Evolutionary conservation across 2,797 vertebrate species (phyloP), one percentile per base, ranked within the genome.

Genomic region (Gymnothorax javanicus): DNA sequence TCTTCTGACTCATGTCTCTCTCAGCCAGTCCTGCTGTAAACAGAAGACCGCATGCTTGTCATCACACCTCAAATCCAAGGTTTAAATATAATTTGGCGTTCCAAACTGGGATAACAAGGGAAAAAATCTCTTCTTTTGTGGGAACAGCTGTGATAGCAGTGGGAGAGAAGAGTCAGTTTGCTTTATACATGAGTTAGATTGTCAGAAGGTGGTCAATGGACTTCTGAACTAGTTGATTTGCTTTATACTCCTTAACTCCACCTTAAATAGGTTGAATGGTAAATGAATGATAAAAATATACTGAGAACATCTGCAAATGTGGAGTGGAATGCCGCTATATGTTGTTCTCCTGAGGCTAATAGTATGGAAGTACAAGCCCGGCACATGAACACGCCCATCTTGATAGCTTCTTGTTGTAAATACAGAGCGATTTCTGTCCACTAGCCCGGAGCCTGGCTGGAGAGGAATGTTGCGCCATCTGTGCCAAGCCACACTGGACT

Each of bases 401-500:
- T 20, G 33, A 6, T 69, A 23, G 12, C 17, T 56, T 23, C 52
- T 81, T 52, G 11, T 50, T 81, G 77, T 17, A 20, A 52, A 56
- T 56, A 52, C 52, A 20, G 52, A 81, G 77, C 33, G 23, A 50
- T 23, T 33, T n/a, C 77, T 81, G 77, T 81, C 77, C 52, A n/a
- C 50, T 56, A 11, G 52, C 17, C 77, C 9, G 50, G 77, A 12
- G 77, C 50, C 25, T 23, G 77, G 77, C 77, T 81, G 6, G 15
- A 56, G 50, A 20, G 23, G 52, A 23, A 56, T 54, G 25, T 5
- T 12, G 11, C 43, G 2, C 71, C 71, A 25, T 43, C 71, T 43
- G 25, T 75, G 77, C 77, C 77, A 81, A 56, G 77, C 50, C 77
- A 17, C 73, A 81, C 77, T 81, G 77, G 77, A 85, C 69, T 86